Conservation (phyloP, 2,113 vertebrate genomes). For the Halichoeres trimaculatus region DNA sequence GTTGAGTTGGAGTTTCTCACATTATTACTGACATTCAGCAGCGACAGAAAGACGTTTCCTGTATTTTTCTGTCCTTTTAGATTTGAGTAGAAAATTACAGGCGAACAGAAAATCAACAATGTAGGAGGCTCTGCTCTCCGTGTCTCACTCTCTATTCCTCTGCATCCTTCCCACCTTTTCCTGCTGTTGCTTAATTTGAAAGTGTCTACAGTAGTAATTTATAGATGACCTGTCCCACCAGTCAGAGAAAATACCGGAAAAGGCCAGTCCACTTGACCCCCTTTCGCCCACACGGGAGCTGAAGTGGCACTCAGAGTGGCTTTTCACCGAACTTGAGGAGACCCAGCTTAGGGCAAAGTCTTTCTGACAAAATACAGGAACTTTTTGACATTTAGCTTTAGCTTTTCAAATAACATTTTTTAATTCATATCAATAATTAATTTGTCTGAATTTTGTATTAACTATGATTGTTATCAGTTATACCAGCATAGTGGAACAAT, state of each 20-base stretch:
- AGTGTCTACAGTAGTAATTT: conserved; percentile 48
- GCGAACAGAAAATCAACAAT: conserved; percentile 23
- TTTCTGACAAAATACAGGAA: conserved; percentile 11
- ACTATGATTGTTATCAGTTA: no score
- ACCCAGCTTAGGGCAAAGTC: background rate
- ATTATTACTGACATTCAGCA: background rate
- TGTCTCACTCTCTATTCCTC: background rate
- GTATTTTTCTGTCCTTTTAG: background rate
- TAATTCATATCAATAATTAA: no score
- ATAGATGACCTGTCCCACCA: conserved; percentile 45
- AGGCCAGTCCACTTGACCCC: conserved; percentile 53
- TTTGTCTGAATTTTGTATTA: no score
- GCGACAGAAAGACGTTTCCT: background rate
- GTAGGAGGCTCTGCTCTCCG: conserved; percentile 4
- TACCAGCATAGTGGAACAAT: no score
- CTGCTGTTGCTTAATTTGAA: conserved; percentile 30
- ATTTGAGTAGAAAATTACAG: background rate
- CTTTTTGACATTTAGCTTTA: background rate
- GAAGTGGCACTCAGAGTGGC: conserved; percentile 19
- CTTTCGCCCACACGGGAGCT: conserved; percentile 51
- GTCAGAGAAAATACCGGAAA: conserved; percentile 57
- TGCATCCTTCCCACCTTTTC: conserved; percentile 22
- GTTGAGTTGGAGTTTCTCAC: conserved; percentile 2
- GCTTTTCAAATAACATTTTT: no score
- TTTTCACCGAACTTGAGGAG: conserved; percentile 16